Evolutionary conservation across 2,797 vertebrate species (phyloP).

Genomic region (Sibirionetta formosa): DNA sequence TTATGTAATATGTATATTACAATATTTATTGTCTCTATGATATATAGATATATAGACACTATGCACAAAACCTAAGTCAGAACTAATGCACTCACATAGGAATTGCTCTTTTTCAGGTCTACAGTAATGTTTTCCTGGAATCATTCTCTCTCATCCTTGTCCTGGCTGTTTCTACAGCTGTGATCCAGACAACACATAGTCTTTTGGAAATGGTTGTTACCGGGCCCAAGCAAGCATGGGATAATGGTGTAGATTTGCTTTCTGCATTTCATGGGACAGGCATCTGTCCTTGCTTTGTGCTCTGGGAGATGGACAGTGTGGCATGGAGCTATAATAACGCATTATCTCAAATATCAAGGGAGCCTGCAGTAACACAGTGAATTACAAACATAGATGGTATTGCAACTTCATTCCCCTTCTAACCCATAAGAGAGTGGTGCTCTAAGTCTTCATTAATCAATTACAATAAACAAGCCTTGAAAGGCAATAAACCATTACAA

Average conservation of each 20-base stretch:
- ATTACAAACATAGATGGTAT: neutral
- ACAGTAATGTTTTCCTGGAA: neutral
- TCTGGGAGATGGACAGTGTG: neutral
- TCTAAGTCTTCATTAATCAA: conserved; percentile 38
- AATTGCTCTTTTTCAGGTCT: neutral
- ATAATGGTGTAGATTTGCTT: neutral
- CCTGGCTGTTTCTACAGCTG: neutral
- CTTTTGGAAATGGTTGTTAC: neutral
- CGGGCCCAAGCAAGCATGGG: neutral
- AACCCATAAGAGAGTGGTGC: neutral
- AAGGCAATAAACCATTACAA: conserved; percentile 35
- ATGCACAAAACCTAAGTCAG: neutral
- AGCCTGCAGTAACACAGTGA: neutral
- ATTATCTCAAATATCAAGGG: neutral
- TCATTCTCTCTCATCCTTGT: neutral
- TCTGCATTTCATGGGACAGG: neutral
- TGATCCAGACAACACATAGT: neutral
- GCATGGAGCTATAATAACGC: neutral
- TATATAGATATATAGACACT: neutral
- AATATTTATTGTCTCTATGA: too few relatives aligned
- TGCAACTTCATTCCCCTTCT: neutral
- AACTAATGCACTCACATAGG: neutral
- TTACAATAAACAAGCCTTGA: conserved; percentile 44
- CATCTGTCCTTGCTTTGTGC: neutral
- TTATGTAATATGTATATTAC: too few relatives aligned